phyloP scores from a whole-genome alignment of 1,140 invertebrate species.

The Rhyzopertha dominica region DNA sequence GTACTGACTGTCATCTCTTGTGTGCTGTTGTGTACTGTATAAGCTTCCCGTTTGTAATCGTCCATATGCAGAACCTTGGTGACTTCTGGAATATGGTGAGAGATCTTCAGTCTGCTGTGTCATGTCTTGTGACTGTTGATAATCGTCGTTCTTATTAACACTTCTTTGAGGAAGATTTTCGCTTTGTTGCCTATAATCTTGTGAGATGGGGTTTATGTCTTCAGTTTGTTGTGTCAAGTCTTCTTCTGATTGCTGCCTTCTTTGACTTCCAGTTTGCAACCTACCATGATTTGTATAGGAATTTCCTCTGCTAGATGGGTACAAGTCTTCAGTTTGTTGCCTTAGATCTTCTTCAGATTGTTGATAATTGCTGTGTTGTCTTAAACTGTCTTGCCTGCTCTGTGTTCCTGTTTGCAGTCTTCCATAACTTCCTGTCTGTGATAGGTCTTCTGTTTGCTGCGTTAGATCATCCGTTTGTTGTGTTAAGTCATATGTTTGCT shows the following conservation, averaged over 20 bases:
- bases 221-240: slow-evolving; percentile 14
- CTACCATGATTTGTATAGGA: background rate
- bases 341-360: slow-evolving; percentile 12
- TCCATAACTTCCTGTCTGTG: too few species aligned
- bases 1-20: too few species aligned
- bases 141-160: background rate
- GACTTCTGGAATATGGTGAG: slow-evolving; percentile 1
- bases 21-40: too few species aligned
- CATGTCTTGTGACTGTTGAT: background rate
- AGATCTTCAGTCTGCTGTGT: background rate
- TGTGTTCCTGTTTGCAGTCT: too few species aligned
- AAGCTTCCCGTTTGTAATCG: background rate
- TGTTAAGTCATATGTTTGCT: slow-evolving; percentile 11
- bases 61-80: background rate
- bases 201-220: slow-evolving; percentile 4
- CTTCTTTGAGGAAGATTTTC: background rate
- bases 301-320: background rate
- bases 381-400: background rate
- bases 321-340: slow-evolving; percentile 14
- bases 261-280: background rate
- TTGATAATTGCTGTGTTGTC: slow-evolving; percentile 4
- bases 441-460: slow-evolving; percentile 3
- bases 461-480: slow-evolving; percentile 14
- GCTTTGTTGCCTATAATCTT: background rate
- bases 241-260: slow-evolving; percentile 8